Conservation (phyloP, 1,140 invertebrate species). For the Drosophila teissieri region DNA sequence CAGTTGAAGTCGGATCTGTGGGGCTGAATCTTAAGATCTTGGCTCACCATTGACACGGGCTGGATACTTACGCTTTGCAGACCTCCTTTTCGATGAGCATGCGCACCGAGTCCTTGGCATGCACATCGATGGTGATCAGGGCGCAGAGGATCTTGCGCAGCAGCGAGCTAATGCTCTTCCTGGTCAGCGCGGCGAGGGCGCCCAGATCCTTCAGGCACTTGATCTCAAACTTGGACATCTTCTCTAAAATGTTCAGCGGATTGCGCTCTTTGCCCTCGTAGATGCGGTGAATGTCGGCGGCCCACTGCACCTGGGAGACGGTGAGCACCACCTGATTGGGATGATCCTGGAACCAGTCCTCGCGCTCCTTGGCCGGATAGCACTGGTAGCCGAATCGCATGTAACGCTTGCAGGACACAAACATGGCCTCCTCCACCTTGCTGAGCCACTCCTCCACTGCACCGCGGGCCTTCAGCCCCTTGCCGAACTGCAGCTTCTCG, state of each 20-base stretch:
- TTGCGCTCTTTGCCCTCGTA: slow-evolving; percentile 86
- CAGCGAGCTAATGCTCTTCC: slow-evolving; percentile 89
- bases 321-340: slow-evolving; percentile 88
- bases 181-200: slow-evolving; percentile 90
- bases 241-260: slow-evolving; percentile 84
- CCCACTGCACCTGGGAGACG: slow-evolving; percentile 95
- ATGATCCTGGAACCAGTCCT: slow-evolving; percentile 85
- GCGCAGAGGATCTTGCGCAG: slow-evolving; percentile 91
- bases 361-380: slow-evolving; percentile 77
- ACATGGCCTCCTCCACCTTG: slow-evolving; percentile 95
- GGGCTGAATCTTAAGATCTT: neutral
- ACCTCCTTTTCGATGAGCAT: slow-evolving; percentile 89
- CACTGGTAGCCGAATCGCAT: slow-evolving; percentile 88
- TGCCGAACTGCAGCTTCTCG: slow-evolving; percentile 90
- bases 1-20: slow-evolving; percentile 92
- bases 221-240: slow-evolving; percentile 89
- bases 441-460: slow-evolving; percentile 95
- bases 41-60: slow-evolving; percentile 21
- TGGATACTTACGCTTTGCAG: slow-evolving; percentile 87
- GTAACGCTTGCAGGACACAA: slow-evolving; percentile 88
- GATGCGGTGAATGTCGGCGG: slow-evolving; percentile 89
- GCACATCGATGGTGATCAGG: slow-evolving; percentile 94
- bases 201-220: slow-evolving; percentile 91
- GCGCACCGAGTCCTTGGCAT: slow-evolving; percentile 92
- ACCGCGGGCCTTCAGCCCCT: slow-evolving; percentile 93